These are phyloP conservation scores for Actinemys pallida DNA, from an alignment of 2,113 vertebrate species.

Conservation along the genomic window DNA sequence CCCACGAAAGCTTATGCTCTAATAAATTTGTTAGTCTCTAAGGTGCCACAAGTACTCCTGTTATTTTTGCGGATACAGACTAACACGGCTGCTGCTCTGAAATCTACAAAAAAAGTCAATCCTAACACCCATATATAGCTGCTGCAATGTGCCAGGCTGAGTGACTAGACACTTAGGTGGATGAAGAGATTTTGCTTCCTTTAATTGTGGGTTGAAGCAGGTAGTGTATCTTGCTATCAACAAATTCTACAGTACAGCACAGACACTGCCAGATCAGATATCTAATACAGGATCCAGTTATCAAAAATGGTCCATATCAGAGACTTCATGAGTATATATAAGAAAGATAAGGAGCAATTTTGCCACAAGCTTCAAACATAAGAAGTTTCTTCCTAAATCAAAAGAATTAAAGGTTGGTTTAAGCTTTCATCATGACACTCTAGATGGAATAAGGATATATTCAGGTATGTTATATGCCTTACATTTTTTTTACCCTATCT, in stretches of 20 bases:
- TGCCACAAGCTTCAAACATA: neutral
- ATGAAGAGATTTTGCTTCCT: neutral
- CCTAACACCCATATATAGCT: neutral
- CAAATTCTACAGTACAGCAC: neutral
- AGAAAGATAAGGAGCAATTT: neutral
- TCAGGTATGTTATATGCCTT: too few relatives aligned
- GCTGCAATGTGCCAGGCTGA: neutral
- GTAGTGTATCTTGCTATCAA: accelerated
- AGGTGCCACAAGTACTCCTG: too few relatives aligned
- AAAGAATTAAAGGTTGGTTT: neutral
- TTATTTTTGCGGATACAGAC: too few relatives aligned
- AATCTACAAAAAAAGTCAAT: neutral
- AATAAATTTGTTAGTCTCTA: too few relatives aligned
- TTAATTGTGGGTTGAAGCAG: neutral
- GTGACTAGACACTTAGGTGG: neutral
- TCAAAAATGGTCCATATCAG: neutral
- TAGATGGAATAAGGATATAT: neutral
- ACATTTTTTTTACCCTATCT: neutral
- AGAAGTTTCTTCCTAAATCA: neutral
- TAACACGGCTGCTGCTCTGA: too few relatives aligned
- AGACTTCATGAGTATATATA: neutral
- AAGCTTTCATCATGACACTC: neutral
- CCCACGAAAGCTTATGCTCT: too few relatives aligned
- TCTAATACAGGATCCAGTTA: neutral
- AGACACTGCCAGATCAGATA: neutral